Base-by-base conservation (phyloP, 2,797 vertebrate species). In the Catostomus latipinnis region DNA sequence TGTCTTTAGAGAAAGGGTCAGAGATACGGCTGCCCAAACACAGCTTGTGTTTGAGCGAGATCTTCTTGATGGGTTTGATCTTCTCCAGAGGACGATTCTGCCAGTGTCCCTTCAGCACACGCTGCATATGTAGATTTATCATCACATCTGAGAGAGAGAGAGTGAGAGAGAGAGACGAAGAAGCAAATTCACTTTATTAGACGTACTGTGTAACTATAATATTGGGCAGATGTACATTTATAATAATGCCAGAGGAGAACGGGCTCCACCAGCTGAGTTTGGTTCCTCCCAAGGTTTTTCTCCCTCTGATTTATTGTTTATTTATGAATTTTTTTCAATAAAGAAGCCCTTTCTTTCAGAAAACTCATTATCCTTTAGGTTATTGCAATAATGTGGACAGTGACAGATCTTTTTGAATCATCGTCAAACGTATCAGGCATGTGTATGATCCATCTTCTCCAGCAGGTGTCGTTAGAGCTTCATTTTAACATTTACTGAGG, bases 21-120 rank as follows among this genome's bases (percentile, higher is more conserved):
- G 92, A 76, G 70, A 93, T 88, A 74, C 88, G 91, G 86, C 90
- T 69, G 16, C 91, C 85, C 78, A 92, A 56, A 83, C 91, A 89
- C 78, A 91, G 88, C 89, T 92, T 94, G 89, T 95, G 94, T 90
- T 95, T 96, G 53, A 95, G 91, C 0, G 92, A 91, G 76, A 95
- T 90, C 90, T 95, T 96, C 86, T 95, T 96, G 86, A 92, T 90
- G 87, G 94, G 74, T 89, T 94, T 96, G 13, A 92, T 91, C 75
- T 96, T 94, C 89, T 95, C 94, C 1, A 94, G 93, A 80, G 94
- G 92, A 72, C 95, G 95, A 86, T 93, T 94, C 90, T 95, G 95
- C 93, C 94, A 94, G 71, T 95, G 94, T 65, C 93, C 93, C 86
- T 95, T 95, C 89, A 96, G 82, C 89, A 94, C 91, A 82, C 94